Evolutionary conservation across 92 coral and sea anemone species (phyloP).

Genomic region (Phenganax stokvisi): DNA sequence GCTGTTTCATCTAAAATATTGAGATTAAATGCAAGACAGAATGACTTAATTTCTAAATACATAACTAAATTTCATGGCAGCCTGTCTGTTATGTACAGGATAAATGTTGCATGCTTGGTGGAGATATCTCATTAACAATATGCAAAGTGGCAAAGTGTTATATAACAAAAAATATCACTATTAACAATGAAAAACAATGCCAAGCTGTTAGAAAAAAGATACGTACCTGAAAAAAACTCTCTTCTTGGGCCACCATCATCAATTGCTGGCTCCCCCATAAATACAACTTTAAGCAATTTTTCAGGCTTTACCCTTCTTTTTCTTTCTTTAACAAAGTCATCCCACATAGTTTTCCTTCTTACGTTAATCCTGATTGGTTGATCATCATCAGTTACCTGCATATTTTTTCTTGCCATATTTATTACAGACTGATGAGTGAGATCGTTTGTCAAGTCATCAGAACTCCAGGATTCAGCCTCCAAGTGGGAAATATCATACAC

Average conservation of each 20-base stretch:
- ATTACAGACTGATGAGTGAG: background rate
- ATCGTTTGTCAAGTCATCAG: background rate
- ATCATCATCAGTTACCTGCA: background rate
- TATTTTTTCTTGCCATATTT: background rate
- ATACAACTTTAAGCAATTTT: background rate
- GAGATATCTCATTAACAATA: no score
- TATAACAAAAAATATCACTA: no score
- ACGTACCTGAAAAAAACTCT: background rate
- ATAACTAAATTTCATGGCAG: no score
- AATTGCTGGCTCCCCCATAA: background rate
- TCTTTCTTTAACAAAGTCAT: background rate
- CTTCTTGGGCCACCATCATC: conserved; percentile 7
- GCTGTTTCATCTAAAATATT: no score
- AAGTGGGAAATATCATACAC: background rate
- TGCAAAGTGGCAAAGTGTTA: no score
- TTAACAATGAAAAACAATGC: no score
- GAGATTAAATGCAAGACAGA: no score
- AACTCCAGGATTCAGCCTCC: background rate
- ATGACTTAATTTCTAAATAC: no score
- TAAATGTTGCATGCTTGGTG: background rate
- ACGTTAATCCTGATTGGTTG: background rate
- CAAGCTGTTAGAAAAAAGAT: no score
- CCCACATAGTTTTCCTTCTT: background rate
- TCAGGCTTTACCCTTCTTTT: background rate
- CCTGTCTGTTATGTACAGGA: background rate